phyloP scores from a whole-genome alignment of 2,888 invertebrate genomes.

The Tridacna gigas region DNA sequence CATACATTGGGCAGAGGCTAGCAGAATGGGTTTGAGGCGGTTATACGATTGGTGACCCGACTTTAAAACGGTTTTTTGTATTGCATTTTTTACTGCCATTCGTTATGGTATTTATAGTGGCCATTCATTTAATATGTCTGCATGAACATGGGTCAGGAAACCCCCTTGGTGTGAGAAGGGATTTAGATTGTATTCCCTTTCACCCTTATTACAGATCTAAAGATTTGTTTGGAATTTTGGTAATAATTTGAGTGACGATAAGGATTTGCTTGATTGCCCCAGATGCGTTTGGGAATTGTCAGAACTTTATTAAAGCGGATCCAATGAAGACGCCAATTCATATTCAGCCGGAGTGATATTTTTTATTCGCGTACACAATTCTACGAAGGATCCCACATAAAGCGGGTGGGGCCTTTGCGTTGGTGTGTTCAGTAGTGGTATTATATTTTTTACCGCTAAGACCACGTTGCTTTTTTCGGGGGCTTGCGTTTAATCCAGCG shows the following conservation, averaged over 20 bases:
- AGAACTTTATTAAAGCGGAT: slow-evolving; percentile 91
- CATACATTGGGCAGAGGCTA: slow-evolving; percentile 88
- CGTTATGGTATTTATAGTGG: slow-evolving; percentile 87
- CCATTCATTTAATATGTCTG: slow-evolving; percentile 87
- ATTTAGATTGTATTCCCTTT: slow-evolving; percentile 33
- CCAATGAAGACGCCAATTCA: slow-evolving; percentile 90
- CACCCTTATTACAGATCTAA: slow-evolving; percentile 41
- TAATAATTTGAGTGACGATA: neutral
- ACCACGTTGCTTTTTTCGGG: slow-evolving; percentile 87
- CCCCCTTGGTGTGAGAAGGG: slow-evolving; percentile 32
- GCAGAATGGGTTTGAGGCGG: slow-evolving; percentile 92
- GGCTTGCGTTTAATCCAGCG: slow-evolving; percentile 86
- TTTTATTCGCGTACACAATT: slow-evolving; percentile 93
- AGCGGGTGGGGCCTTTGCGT: slow-evolving; percentile 90
- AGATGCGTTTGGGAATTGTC: slow-evolving; percentile 89
- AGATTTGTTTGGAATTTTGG: slow-evolving; percentile 34
- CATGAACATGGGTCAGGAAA: slow-evolving; percentile 45
- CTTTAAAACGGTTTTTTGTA: slow-evolving; percentile 91
- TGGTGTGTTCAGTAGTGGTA: slow-evolving; percentile 89
- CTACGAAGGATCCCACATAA: slow-evolving; percentile 92
- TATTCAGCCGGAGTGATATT: slow-evolving; percentile 94
- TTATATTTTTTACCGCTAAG: slow-evolving; percentile 87
- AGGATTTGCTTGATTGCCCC: slow-evolving; percentile 85
- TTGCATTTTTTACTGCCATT: slow-evolving; percentile 91
- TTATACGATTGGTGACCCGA: slow-evolving; percentile 90